A percentile compares a stretch with the other conserved stretches of the same genome.
These are phyloP conservation scores for Archegozetes longisetosus DNA, from an alignment of 1,140 invertebrate genomes.

Conservation along the genomic window DNA sequence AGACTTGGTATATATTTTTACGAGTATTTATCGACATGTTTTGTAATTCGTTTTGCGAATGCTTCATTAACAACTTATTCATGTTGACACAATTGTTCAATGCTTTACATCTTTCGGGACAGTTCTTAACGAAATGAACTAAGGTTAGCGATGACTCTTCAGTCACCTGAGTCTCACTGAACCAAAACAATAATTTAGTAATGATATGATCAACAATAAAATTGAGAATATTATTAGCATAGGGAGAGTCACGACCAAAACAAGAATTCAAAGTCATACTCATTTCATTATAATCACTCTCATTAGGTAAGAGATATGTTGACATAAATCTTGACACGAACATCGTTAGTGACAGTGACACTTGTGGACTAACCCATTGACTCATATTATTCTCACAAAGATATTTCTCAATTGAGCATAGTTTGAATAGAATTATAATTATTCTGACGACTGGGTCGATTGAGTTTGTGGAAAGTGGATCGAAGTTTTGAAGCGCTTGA, in stretches of 20 bases:
- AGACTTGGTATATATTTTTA: slow-evolving; percentile 5
- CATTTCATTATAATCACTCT: slow-evolving; percentile 47
- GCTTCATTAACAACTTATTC: background rate
- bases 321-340: slow-evolving; percentile 57
- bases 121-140: slow-evolving; percentile 5
- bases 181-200: slow-evolving; percentile 40
- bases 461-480: slow-evolving; percentile 26
- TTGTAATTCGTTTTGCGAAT: background rate
- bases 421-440: slow-evolving; percentile 43
- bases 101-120: slow-evolving; percentile 4
- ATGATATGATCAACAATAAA: slow-evolving; percentile 45
- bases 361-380: slow-evolving; percentile 55
- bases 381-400: slow-evolving; percentile 42
- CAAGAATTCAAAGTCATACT: slow-evolving; percentile 37
- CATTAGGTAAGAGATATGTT: slow-evolving; percentile 51
- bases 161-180: slow-evolving; percentile 33
- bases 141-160: slow-evolving; percentile 7
- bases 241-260: slow-evolving; percentile 40
- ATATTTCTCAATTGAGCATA: slow-evolving; percentile 49
- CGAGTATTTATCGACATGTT: background rate
- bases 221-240: slow-evolving; percentile 37
- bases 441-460: slow-evolving; percentile 46
- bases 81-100: slow-evolving; percentile 9
- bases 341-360: slow-evolving; percentile 59
- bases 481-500: slow-evolving; percentile 37